Evolutionary conservation across 2,888 invertebrate genomes (phyloP), one percentile per base, ranked within the genome.

Genomic region (Prenolepis imparis): DNA sequence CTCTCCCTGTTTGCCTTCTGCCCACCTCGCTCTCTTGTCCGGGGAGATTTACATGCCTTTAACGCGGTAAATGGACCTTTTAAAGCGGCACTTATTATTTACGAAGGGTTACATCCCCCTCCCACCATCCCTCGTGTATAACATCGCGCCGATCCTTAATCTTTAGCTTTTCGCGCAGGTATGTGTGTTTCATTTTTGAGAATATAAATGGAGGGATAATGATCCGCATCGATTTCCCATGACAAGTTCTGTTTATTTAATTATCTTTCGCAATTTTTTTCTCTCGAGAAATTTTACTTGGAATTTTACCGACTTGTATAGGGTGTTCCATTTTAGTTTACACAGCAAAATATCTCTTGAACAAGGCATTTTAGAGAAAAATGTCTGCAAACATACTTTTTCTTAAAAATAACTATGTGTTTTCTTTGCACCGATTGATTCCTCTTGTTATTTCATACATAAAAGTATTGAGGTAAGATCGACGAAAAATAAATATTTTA

Each of bases 1-100:
- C n/a, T 72, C 24, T 39, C 41, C n/a, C n/a, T 55, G 67, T 67
- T 63, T 41, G 67, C 32, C n/a, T 3, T 28, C 28, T 28, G 44
- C 21, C 28, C 21, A 32, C 21, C 68, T 67, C 21, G 44, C 78
- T 68, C 59, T 70, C 70, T 44, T 80, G 59, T 48, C 81, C 64
- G 12, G 63, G 52, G 73, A 81, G 75, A 77, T 86, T 83, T 82
- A 77, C 85, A 55, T 74, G 77, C 57, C 70, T 81, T 81, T 77
- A 64, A 61, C 82, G 64, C 78, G 81, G 82, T 66, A 83, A 86
- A 87, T 78, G 81, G 68, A 68, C 73, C 73, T 72, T 73, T 80
- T 81, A 55, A 74, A 55, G n/a, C 32, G 11, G 48, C 41, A 32
- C 70, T 64, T 64, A 68, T 88, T 82, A 68, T 87, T 87, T 85